Base-by-base conservation (phyloP, 2,113 vertebrate species). In the Neolamprologus tretocephalus region DNA sequence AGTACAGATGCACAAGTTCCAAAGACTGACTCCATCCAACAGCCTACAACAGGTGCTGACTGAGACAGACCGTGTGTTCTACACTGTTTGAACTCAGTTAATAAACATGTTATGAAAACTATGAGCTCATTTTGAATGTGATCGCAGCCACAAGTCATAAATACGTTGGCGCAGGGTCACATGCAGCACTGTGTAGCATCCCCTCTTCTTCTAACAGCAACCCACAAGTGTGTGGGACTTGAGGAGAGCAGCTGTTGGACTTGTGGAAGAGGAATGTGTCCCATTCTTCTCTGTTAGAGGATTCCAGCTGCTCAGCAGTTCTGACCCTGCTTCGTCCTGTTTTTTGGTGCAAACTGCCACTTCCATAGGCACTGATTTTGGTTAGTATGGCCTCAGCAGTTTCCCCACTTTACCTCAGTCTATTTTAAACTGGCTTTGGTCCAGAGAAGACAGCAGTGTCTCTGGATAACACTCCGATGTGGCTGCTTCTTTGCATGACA, bases 381-480 rank as follows among this genome's bases (percentile, higher is more conserved):
- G 0, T 40, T 1, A 37, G 0, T 40, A n/a, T 5, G 63, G 0
- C 63, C 17, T 66, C 61, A 37, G 33, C 19, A 8, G 33, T 21
- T 66, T n/a, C 0, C 2, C 14, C 14, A 13, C 33, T 37, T 68
- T 37, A 3, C 10, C 6, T 13, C 10, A 21, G 61, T 13, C 7
- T 3, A 35, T 21, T 0, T 66, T 0, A 37, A 66, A 37, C 6
- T 12, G 0, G 19, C 33, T 66, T 13, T 13, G 19, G 61, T 16
- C 9, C 61, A 37, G 6, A 21, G 4, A 66, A 66, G 33, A 13
- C 61, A 37, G 9, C 6, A 1, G 31, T 12, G 61, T 19, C 16
- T 35, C 2, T 63, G 28, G 58, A 63, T 19, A 1, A 63, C 26
- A 1, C 28, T 58, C 26, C 1, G 0, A 28, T 31, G 13, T 31